Base-by-base conservation (phyloP, 2,113 vertebrate species). In the Notarius quadriscutis region DNA sequence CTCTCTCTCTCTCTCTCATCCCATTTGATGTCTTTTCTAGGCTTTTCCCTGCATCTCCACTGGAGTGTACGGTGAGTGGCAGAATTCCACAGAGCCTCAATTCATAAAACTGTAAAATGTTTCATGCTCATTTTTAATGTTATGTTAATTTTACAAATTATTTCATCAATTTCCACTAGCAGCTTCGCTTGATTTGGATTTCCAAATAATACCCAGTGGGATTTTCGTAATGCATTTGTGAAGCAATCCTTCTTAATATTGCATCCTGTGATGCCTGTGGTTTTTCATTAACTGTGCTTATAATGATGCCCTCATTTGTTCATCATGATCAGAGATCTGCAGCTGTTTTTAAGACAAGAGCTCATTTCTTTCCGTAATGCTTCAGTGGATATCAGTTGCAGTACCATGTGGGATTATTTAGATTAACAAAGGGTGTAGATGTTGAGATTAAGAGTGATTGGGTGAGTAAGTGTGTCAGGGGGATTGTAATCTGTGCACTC, bases 31-130 rank as follows among this genome's bases (percentile, higher is more conserved):
- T 91, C 78, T 91, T 83, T 22, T 88, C 77, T 58, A 98, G 97
- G 97, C 96, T 51, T 97, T 97, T 87, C 96, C 96, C 3, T 97
- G 97, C 92, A 97, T 98, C 93, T 97, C 97, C 84, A 97, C 97
- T 4, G 96, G 97, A 22, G 94, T 97, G 72, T 97, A 97, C 25
- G 97, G 97, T 98, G 86, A 96, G 97, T 95, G 67, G 34, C 9
- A 85, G 55, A 81, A 53, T 30, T 69, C 17, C 53, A n/a, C 12
- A 4, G 18, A 51, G 25, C 18, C 50, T 67, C 27, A n/a, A 18
- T 89, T 65, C 12, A 71, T 57, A 67, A 67, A 79, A 15, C 12
- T 81, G 20, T 48, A 14, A 50, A 75, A 12, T 10, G 6, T 67
- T 77, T 20, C 50, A 48, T 81, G 8, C 48, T 84, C 63, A 22